Conservation (phyloP, 2,113 vertebrate genomes). For the Ceyx melanurus region DNA sequence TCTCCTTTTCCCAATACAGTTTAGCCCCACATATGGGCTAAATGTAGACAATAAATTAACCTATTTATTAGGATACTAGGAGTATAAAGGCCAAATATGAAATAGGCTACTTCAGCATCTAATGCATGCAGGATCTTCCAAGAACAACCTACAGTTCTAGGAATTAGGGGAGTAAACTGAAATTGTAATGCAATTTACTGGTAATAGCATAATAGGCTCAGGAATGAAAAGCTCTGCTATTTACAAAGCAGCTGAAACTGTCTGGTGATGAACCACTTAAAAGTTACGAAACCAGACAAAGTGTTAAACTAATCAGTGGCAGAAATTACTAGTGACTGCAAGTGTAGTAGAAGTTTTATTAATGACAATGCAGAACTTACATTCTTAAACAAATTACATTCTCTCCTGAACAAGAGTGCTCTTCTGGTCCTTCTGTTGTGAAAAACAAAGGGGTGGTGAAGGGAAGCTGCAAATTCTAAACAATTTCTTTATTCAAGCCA, state of each 20-base stretch:
- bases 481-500: background rate
- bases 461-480: background rate
- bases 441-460: background rate
- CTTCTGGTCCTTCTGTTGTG: background rate
- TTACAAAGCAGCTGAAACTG: background rate
- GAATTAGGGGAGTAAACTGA: background rate
- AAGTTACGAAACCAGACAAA: background rate
- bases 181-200: background rate
- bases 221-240: background rate
- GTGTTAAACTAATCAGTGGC: background rate
- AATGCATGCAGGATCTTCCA: background rate
- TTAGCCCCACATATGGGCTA: background rate
- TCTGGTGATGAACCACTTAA: background rate
- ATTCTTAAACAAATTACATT: rapidly evolving
- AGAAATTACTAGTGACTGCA: background rate
- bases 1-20: too few species aligned
- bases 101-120: background rate
- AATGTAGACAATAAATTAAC: background rate
- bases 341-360: background rate
- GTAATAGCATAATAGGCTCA: background rate
- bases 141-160: background rate
- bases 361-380: background rate
- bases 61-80: background rate
- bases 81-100: background rate
- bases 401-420: background rate